Evolutionary conservation across 2,113 vertebrate species (phyloP), one percentile per base, ranked within the genome.

Genomic region (Perca schrenkii): DNA sequence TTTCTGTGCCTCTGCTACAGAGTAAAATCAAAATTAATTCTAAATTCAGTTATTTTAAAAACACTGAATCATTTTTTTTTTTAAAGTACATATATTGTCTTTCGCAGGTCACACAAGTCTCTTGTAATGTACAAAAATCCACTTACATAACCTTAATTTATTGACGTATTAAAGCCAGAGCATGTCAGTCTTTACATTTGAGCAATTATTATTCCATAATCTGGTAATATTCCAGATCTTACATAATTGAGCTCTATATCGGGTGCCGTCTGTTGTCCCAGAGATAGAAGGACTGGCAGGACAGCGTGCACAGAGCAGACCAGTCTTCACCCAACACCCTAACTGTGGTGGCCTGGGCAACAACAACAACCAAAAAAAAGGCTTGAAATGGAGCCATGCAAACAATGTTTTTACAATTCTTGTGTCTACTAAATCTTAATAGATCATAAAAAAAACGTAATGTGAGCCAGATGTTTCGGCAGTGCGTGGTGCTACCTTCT

Each of bases 181-280:
- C 63, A 43, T 69, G 56, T 50, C 21, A 62, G 71, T 80, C 65
- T 54, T 80, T 75, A 90, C 79, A 83, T 90, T 86, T 80, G 60
- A 62, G 43, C 74, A 87, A 80, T 90, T 85, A 90, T 85, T 78
- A 82, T 72, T 73, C 72, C 74, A 87, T 88, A 91, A 92, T 89
- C 85, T 88, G 74, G 63, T 87, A 88, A 90, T 88, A 86, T 91
- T 84, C 75, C 62, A 79, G 80, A 90, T 84, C 80, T 80, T 80
- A 79, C 74, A 68, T 91, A 93, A 92, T 15, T 50, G 60, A 63
- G 88, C 77, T 90, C 84, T 83, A 84, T 73, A 76, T 83, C 73
- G 15, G 46, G 47, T 67, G 71, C 74, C 76, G 82, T 86, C 88
- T 90, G 90, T 73, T 84, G 60, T 75, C 36, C 66, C 69, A 71